These are phyloP conservation scores for Perognathus longimembris DNA, from an alignment of 2,113 vertebrate genomes.

Conservation along the genomic window DNA sequence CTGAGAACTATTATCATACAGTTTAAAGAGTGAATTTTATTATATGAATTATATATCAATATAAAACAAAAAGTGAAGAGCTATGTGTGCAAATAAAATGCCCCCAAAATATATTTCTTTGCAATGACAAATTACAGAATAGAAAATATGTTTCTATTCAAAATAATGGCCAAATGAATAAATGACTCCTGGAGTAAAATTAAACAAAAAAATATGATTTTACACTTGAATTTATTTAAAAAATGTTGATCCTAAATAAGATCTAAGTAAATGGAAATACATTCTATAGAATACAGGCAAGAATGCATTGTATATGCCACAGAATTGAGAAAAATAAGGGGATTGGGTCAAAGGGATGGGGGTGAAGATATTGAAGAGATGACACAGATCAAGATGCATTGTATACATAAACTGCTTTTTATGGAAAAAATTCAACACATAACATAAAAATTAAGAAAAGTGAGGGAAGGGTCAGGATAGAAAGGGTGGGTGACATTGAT, in stretches of 20 bases:
- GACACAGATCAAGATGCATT: too few species aligned
- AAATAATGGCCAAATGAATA: not conserved
- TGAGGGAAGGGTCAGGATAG: too few species aligned
- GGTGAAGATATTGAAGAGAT: too few species aligned
- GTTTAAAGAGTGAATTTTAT: not conserved
- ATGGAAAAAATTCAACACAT: too few species aligned
- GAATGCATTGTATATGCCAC: too few species aligned
- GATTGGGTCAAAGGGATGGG: too few species aligned
- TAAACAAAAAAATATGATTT: not conserved
- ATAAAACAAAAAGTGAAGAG: slow-evolving; percentile 16
- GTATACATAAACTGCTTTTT: too few species aligned
- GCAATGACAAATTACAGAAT: not conserved
- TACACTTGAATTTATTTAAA: not conserved
- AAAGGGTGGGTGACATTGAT: too few species aligned
- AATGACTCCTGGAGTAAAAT: not conserved
- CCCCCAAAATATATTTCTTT: not conserved
- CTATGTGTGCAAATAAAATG: not conserved
- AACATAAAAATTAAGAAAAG: too few species aligned
- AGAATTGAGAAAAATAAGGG: too few species aligned
- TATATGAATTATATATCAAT: not conserved
- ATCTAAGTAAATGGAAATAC: not conserved
- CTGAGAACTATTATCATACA: not conserved
- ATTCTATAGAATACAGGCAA: too few species aligned
- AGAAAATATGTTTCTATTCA: slow-evolving; percentile 22
- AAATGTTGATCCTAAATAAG: not conserved